Evolutionary conservation across 2,888 invertebrate genomes (phyloP), one percentile per base, ranked within the genome.

Genomic region (Clunio marinus): DNA sequence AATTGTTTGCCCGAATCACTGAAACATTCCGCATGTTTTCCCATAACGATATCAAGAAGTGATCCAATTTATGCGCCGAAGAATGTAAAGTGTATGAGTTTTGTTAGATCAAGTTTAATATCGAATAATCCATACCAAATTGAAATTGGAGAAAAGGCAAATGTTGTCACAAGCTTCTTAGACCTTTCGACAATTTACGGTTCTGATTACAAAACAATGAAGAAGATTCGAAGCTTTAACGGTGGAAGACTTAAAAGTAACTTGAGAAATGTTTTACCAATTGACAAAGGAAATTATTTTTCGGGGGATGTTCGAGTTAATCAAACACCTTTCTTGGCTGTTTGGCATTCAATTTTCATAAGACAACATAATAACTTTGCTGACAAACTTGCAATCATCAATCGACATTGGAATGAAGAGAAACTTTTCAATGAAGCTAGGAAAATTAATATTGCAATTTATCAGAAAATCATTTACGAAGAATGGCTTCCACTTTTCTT

Each of bases 301-400:
- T 1, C 71, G 83, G 84, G 84, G 68, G 84, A 84, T 71, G 72
- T 71, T 28, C 77, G 84, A 70, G 79, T 81, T 7, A 83, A 83
- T 74, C 83, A 83, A 72, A 82, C 81, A 1, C 83, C 83, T 1
- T 81, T 81, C 0, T 73, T 85, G 41, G 81, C 83, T 0, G 75
- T 82, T 62, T 72, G 82, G 0, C 83, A 84, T 71, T 83, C 83
- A 0, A 69, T 84, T 1, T 74, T 84, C 2, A 75, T 83, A 1
- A 75, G 84, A 2, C 82, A 84, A 71, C 85, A 85, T 74, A 85
- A 85, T 74, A 75, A 83, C 1, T 74, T 85, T 15, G 83, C 84
- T 0, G 77, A 78, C 25, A 78, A 77, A n/a, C 74, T 85, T 51
- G 73, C 75, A 1, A 71, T 74, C 7, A 70, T 83, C 1, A 85